Conservation (phyloP, 2,888 invertebrate species). For the Ochropleura leucogaster region DNA sequence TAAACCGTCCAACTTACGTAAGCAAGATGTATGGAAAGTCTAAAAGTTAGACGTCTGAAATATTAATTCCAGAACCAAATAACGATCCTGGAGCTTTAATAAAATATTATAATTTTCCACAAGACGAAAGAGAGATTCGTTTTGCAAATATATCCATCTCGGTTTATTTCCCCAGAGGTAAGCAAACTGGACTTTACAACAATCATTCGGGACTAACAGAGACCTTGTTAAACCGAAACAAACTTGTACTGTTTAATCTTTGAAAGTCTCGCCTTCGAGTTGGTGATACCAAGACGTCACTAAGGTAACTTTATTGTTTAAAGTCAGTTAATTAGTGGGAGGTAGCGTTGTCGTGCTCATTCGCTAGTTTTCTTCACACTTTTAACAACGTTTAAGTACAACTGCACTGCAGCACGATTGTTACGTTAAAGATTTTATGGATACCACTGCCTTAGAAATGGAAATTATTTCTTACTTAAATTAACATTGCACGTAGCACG, state of each 20-base stretch:
- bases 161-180: conserved; percentile 81
- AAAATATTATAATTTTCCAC: conserved; percentile 71
- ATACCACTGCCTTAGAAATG: conserved; percentile 33
- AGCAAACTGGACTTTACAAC: conserved; percentile 78
- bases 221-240: conserved; percentile 80
- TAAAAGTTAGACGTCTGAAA: conserved; percentile 58
- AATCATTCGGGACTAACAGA: conserved; percentile 79
- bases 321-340: conserved; percentile 70
- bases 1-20: conserved; percentile 48
- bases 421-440: conserved; percentile 44
- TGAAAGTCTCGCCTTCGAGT: conserved; percentile 73
- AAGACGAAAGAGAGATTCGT: conserved; percentile 73
- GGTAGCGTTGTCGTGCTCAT: conserved; percentile 47
- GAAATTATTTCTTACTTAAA: conserved; percentile 42
- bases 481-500: conserved; percentile 38
- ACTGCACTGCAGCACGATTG: conserved; percentile 54
- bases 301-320: conserved; percentile 72
- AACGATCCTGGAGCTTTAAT: conserved; percentile 64
- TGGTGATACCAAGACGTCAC: conserved; percentile 70
- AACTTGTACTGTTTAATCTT: conserved; percentile 82
- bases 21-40: conserved; percentile 52
- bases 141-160: conserved; percentile 78
- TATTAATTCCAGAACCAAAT: conserved; percentile 57
- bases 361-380: conserved; percentile 53
- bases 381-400: conserved; percentile 47